Evolutionary conservation across 2,888 invertebrate genomes (phyloP), one percentile per base, ranked within the genome.

Genomic region (Ernsta delagoae): DNA sequence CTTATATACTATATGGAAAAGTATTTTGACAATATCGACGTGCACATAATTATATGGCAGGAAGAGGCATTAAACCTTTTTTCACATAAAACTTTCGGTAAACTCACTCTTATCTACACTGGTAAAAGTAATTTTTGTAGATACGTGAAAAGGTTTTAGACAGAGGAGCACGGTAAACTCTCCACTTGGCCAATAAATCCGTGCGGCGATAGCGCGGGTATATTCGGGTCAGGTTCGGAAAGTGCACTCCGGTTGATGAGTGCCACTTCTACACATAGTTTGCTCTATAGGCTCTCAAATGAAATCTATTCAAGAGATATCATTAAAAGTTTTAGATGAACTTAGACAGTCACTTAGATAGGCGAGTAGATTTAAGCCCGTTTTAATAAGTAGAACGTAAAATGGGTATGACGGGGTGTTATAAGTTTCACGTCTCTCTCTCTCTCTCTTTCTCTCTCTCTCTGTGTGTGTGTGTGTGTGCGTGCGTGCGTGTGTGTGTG

Each of bases 161-260:
- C 36, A 36, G n/a, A 12, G 36, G 36, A 36, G 57, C 57, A 39
- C 36, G 36, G 57, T 57, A 57, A 57, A 56, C n/a, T 56, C 56
- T 56, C 56, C 34, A 34, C 31, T 57, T 57, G 39, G 34, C 36
- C 57, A 39, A 39, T 12, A 57, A 57, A 57, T 57, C 39, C 57
- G 57, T 36, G 57, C 24, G 50, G n/a, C 39, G 57, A 57, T 57
- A 57, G 57, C 57, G 39, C 36, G 12, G 57, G 57, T 57, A 57
- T 39, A 57, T 57, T 57, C 36, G 39, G 57, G 57, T 57, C 57
- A 57, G 34, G 34, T 34, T 57, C 39, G 39, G 8, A 12, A 53
- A 57, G 57, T 57, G 57, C 57, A 57, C 57, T 57, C 12, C 4
- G 34, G 34, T n/a, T 56, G 57, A 57, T 57, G 36, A 57, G 57